phyloP scores from a whole-genome alignment of 2,888 invertebrate species.

The Coelopa pilipes region DNA sequence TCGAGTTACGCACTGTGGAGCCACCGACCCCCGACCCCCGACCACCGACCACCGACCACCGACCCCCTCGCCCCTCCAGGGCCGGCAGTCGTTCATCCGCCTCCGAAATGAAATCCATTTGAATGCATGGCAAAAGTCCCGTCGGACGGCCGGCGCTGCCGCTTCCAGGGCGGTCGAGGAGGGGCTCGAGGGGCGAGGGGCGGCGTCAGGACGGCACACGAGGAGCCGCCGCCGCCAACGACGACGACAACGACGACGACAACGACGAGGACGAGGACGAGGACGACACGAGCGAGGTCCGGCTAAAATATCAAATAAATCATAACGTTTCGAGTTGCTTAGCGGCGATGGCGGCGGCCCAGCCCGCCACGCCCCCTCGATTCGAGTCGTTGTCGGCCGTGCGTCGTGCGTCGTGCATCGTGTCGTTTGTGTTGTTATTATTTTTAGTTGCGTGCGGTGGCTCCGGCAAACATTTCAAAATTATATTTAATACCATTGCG shows the following conservation, averaged over 20 bases:
- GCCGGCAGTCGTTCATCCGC: neutral
- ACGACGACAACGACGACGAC: too few species aligned
- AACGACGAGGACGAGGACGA: too few species aligned
- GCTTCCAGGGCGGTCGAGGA: neutral
- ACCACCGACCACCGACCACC: neutral
- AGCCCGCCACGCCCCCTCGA: neutral
- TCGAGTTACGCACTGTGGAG: neutral
- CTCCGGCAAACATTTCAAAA: constrained; percentile 35
- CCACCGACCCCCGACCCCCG: neutral
- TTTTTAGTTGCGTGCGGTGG: constrained; percentile 34
- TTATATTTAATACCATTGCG: constrained; percentile 34
- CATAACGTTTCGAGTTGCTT: constrained; percentile 29
- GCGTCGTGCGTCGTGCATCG: neutral
- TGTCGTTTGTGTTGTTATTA: constrained; percentile 21
- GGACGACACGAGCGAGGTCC: neutral
- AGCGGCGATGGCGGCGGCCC: constrained; percentile 10
- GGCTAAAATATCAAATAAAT: constrained; percentile 31
- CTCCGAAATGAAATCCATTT: constrained; percentile 28
- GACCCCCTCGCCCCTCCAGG: neutral
- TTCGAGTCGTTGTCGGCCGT: neutral
- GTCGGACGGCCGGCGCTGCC: neutral
- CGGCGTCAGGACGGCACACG: neutral
- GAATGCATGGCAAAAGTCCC: constrained; percentile 17
- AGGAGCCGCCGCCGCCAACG: too few species aligned
- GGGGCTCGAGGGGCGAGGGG: neutral